Base-by-base conservation (phyloP, 2,113 vertebrate species). In the Leptosomus discolor region DNA sequence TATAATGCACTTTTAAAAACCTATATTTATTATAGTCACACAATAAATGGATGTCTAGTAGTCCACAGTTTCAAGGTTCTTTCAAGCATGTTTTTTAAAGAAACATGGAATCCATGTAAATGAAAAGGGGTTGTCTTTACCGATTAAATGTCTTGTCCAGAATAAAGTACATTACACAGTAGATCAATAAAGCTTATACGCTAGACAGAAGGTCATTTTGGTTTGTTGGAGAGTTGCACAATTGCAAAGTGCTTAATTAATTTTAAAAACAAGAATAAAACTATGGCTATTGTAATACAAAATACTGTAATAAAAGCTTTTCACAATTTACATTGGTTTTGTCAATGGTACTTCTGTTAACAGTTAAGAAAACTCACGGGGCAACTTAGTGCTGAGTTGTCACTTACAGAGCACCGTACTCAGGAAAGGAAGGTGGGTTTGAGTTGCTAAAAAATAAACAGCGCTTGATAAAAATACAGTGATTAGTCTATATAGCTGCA, bases 1-100 rank as follows among this genome's bases (percentile, higher is more conserved):
- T 73, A 46, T 81, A 86, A 91, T 82, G 97, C 96, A 97, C 95
- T 97, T 97, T 87, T 22, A 11, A 86, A 94, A 92, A 36, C 9
- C 18, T 94, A 50, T 82, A 53, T 83, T 93, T 92, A 65, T 95
- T 94, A 43, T 48, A 77, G 45, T 77, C 12, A 30, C 56, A 36
- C 15, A 41, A 68, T 91, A 88, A 90, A 45, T 56, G 15, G 81
- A 92, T 87, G 37, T 86, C 30, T 37, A 15, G 11, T 37, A 71
- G 36, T 43, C 24, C 27, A 26, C 36, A 24, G 32, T 74, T 85
- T 60, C 61, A 77, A 87, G 34, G n/a, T 56, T 94, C 12, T 90
- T 96, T 69, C 34, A 81, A 34, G 39, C 34, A 53, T 53, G 43
- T 56, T 90, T 96, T 94, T 88, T 41, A 85, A 77, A 60, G 17